A percentile compares a stretch with the other conserved stretches of the same genome.
Evolutionary conservation across 2,797 vertebrate genomes (phyloP).

Genomic region (Tamandua tetradactyla): DNA sequence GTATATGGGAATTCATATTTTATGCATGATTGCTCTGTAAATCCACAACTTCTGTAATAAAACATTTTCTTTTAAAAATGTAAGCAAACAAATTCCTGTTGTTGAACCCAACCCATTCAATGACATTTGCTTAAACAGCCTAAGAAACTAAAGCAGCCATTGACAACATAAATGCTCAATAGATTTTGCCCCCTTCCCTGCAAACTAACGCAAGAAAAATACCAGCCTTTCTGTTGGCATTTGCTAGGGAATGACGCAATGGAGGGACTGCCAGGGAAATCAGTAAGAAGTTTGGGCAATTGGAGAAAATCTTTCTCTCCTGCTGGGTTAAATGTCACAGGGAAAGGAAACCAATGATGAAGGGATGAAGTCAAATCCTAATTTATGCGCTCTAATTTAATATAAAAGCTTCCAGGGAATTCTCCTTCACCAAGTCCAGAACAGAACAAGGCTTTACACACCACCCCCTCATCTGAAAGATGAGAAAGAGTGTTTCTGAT

Average conservation of each 20-base stretch:
- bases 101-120: no score
- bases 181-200: neutral
- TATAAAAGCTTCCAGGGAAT: neutral
- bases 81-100: no score
- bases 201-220: neutral
- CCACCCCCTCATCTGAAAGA: neutral
- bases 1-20: no score
- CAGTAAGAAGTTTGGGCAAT: neutral
- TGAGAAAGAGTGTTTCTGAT: neutral
- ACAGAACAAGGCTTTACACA: neutral
- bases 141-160: neutral
- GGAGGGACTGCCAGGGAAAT: neutral
- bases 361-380: neutral
- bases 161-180: neutral
- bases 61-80: no score
- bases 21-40: no score
- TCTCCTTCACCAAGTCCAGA: neutral
- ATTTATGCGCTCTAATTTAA: neutral
- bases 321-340: neutral
- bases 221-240: neutral
- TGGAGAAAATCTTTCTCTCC: slow-evolving; percentile 35
- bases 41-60: no score
- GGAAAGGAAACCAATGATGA: neutral
- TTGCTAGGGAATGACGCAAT: neutral
- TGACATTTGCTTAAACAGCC: no score